Base-by-base conservation (phyloP, 2,888 invertebrate genomes). In the Cyaniris semiargus region DNA sequence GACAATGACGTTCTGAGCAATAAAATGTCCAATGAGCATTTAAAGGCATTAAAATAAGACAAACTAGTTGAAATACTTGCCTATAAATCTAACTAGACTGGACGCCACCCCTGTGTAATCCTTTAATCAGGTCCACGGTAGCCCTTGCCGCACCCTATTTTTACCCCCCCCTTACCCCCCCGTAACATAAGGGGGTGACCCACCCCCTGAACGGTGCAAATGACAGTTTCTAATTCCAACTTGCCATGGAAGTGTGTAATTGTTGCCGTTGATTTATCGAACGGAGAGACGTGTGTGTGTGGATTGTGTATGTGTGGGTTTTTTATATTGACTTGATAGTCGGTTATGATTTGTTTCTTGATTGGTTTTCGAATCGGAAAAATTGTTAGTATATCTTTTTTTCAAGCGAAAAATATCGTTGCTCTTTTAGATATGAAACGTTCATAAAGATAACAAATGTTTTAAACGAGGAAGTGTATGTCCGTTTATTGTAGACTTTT, bases 161-260 rank as follows among this genome's bases (percentile, higher is more conserved):
- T 91, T 90, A 89, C 92, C 90, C 86, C 90, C 90, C 91, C 89
- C 86, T 85, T 38, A 10, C 38, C 38, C 44, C 38, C 44, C 82
- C 80, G 82, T 85, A 85, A 85, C 85, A 85, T 81, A 83, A 83
- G 79, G 81, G 82, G 80, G 85, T 83, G 86, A 81, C 80, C 83
- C 81, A 83, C 88, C 90, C 91, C 90, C 89, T 89, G 90, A 92
- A 93, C 89, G 93, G 92, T 94, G 94, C 94, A 94, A 94, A 94
- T 94, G 94, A 94, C 94, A 94, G 94, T 94, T 94, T 94, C 94
- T 94, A 94, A 94, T 94, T 94, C 94, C 92, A 92, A 93, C 92
- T 94, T 93, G 94, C 93, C 94, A 94, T 93, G 94, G 93, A 93
- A 94, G 93, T 94, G 94, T 94, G 94, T 94, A 94, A 94, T 94